Evolutionary conservation across 2,888 invertebrate genomes (phyloP).

Genomic region (Seira sanloemensis): DNA sequence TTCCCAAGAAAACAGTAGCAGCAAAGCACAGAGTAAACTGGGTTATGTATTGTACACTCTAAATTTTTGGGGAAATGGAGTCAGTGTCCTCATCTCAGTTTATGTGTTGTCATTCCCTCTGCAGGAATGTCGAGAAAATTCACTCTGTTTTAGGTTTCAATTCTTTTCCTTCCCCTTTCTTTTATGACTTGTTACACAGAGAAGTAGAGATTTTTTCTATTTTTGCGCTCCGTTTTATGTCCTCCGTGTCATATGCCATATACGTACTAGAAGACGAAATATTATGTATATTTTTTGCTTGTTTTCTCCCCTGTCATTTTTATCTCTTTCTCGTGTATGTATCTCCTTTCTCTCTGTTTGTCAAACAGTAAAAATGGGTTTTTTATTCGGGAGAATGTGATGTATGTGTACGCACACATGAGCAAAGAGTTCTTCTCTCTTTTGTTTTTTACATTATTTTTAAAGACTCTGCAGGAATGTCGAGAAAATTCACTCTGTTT

Average conservation of each 20-base stretch:
- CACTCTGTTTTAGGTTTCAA: not conserved
- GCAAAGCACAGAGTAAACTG: conserved; percentile 8
- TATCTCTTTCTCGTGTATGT: conserved; percentile 26
- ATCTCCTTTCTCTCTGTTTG: conserved; percentile 11
- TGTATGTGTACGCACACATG: not conserved
- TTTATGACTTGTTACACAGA: conserved; percentile 41
- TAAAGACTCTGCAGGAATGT: not conserved
- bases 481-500: too few species aligned
- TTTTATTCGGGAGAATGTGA: not conserved
- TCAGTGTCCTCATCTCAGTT: conserved; percentile 42
- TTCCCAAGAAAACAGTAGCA: not conserved
- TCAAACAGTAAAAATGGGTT: conserved; percentile 6
- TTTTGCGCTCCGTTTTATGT: not conserved
- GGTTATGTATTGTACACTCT: not conserved
- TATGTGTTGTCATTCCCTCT: not conserved
- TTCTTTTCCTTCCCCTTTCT: not conserved
- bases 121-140: not conserved
- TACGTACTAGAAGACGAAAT: too few species aligned
- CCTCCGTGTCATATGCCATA: too few species aligned
- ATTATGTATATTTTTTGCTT: not conserved
- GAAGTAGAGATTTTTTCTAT: not conserved
- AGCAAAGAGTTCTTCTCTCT: not conserved
- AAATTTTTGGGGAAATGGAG: not conserved
- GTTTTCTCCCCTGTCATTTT: not conserved
- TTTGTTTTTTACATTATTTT: not conserved